Evolutionary conservation across 2,888 invertebrate species (phyloP).

Genomic region (Masnerella sp.): DNA sequence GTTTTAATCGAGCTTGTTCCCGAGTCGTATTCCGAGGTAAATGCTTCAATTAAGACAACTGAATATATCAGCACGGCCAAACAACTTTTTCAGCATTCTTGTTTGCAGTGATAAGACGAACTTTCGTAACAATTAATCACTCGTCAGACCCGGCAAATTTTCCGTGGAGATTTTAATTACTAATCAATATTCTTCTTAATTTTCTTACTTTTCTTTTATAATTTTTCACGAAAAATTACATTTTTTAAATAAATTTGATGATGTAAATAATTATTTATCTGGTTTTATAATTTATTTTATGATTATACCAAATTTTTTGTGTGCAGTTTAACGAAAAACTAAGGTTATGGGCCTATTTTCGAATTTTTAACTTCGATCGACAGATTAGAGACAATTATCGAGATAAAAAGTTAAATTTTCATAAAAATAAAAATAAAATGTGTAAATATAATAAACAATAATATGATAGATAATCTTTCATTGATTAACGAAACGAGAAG

Average conservation of each 20-base stretch:
- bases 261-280: too few species aligned
- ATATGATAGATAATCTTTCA: conserved; percentile 16
- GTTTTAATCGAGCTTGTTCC: conserved; percentile 57
- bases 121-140: conserved; percentile 49
- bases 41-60: conserved; percentile 56
- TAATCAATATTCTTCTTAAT: conserved; percentile 15
- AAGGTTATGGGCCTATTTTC: not conserved
- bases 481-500: conserved; percentile 23
- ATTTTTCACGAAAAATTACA: not conserved
- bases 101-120: conserved; percentile 48
- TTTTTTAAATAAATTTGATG: not conserved
- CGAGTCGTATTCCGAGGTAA: conserved; percentile 44
- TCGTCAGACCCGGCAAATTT: conserved; percentile 16
- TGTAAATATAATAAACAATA: too few species aligned
- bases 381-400: too few species aligned
- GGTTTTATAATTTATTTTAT: too few species aligned
- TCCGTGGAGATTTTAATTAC: conserved; percentile 20
- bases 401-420: too few species aligned
- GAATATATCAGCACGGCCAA: conserved; percentile 51
- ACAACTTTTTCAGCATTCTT: conserved; percentile 49
- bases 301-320: not conserved
- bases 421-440: too few species aligned
- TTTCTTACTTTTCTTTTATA: not conserved
- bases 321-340: not conserved
- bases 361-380: not conserved